Evolutionary conservation across 2,797 vertebrate species (phyloP).

Genomic region (Arctocebus calabarensis): DNA sequence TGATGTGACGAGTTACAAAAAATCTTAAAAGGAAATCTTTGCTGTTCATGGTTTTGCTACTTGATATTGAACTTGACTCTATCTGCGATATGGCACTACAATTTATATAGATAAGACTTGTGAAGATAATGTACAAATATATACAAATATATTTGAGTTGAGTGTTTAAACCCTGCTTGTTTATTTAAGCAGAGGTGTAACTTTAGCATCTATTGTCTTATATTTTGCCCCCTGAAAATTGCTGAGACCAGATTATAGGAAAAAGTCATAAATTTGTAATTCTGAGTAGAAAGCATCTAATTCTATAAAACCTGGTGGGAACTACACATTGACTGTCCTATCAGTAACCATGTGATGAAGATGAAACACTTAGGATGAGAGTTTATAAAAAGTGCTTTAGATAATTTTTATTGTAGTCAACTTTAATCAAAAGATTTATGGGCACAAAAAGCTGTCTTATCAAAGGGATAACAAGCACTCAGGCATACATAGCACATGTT

Average conservation of each 20-base stretch:
- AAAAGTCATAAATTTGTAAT: slow-evolving; percentile 25
- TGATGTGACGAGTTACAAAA: neutral
- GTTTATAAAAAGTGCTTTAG: slow-evolving; percentile 58
- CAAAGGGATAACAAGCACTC: slow-evolving; percentile 13
- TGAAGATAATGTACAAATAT: neutral
- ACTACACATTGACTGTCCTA: slow-evolving; percentile 32
- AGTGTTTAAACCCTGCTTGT: neutral
- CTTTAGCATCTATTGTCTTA: neutral
- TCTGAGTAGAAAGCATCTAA: slow-evolving; percentile 6
- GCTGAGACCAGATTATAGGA: neutral
- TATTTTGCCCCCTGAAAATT: neutral
- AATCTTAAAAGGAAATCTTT: neutral
- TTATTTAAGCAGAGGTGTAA: neutral
- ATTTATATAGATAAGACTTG: neutral
- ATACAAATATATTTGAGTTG: neutral
- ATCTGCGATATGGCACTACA: neutral
- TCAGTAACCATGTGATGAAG: slow-evolving; percentile 56
- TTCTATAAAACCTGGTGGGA: slow-evolving; percentile 46
- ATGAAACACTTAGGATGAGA: slow-evolving; percentile 22
- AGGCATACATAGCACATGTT: neutral
- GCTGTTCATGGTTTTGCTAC: neutral
- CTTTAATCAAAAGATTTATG: slow-evolving; percentile 63
- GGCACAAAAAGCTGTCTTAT: slow-evolving; percentile 33
- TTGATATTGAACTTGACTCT: neutral
- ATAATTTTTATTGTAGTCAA: slow-evolving; percentile 52